A percentile compares a stretch with the other conserved stretches of the same genome.
Conservation (phyloP, 1,140 invertebrate species). For the Sitophilus oryzae region DNA sequence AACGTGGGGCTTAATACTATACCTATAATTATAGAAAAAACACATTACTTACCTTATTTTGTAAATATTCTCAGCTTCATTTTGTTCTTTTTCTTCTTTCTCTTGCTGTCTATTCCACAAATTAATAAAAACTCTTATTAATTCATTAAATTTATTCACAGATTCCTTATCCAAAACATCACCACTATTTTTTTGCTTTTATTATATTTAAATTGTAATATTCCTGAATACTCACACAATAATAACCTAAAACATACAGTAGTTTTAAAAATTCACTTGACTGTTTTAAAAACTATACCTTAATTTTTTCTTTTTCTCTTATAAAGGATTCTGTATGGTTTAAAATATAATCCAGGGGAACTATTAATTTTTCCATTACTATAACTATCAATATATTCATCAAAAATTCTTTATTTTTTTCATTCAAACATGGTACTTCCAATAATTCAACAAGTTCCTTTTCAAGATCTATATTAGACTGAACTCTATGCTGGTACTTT, state of each 20-base stretch:
- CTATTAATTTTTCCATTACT: conserved; percentile 38
- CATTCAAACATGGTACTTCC: conserved; percentile 45
- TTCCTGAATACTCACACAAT: conserved; percentile 61
- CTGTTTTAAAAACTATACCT: too few species aligned
- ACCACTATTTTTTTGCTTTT: conserved; percentile 42
- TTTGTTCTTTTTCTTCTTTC: conserved; percentile 58
- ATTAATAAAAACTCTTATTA: conserved; percentile 56
- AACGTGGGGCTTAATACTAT: too few species aligned
- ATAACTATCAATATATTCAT: conserved; percentile 45
- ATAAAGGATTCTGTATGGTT: conserved; percentile 29
- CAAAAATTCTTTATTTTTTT: conserved; percentile 41
- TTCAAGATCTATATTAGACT: conserved; percentile 24
- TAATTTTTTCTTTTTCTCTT: conserved; percentile 38
- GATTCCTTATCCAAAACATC: conserved; percentile 40
- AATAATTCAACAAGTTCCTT: conserved; percentile 43
- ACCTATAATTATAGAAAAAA: too few species aligned
- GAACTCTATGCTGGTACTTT: conserved; percentile 3
- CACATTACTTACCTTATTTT: conserved; percentile 63
- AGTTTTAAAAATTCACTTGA: too few species aligned
- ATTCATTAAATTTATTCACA: conserved; percentile 49
- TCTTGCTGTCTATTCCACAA: conserved; percentile 73
- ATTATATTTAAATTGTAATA: conserved; percentile 53
- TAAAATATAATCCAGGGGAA: conserved; percentile 31
- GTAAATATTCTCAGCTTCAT: conserved; percentile 76
- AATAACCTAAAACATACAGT: conserved; percentile 56